phyloP scores from a whole-genome alignment of 2,797 vertebrate genomes.

The Momotus momota region DNA sequence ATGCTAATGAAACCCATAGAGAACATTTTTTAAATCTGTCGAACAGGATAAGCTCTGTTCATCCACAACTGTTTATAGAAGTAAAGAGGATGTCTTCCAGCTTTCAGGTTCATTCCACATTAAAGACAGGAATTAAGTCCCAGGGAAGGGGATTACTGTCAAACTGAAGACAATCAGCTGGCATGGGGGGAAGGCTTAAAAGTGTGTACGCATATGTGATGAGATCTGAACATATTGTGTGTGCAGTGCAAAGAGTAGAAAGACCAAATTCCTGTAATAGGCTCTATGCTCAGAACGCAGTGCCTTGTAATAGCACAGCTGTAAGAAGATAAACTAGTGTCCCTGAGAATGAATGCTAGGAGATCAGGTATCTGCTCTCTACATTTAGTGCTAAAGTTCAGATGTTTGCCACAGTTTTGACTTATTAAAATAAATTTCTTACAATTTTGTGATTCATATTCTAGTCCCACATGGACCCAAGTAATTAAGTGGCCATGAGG shows the following conservation, averaged over 20 bases:
- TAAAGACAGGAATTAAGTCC: slow-evolving; percentile 10
- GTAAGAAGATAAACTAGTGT: neutral
- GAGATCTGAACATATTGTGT: neutral
- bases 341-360: neutral
- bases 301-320: neutral
- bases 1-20: neutral
- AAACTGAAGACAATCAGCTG: slow-evolving; percentile 15
- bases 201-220: neutral
- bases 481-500: neutral
- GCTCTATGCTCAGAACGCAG: neutral
- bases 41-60: neutral
- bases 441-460: neutral
- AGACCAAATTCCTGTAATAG: neutral
- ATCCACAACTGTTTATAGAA: neutral
- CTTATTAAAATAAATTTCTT: neutral
- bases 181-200: neutral
- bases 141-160: slow-evolving; percentile 16
- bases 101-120: slow-evolving; percentile 2
- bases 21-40: neutral
- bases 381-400: neutral
- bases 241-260: neutral
- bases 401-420: neutral
- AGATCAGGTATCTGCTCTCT: neutral
- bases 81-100: slow-evolving; percentile 1
- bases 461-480: neutral